Conservation (phyloP, 2,888 invertebrate genomes). For the Netelia inedita region DNA sequence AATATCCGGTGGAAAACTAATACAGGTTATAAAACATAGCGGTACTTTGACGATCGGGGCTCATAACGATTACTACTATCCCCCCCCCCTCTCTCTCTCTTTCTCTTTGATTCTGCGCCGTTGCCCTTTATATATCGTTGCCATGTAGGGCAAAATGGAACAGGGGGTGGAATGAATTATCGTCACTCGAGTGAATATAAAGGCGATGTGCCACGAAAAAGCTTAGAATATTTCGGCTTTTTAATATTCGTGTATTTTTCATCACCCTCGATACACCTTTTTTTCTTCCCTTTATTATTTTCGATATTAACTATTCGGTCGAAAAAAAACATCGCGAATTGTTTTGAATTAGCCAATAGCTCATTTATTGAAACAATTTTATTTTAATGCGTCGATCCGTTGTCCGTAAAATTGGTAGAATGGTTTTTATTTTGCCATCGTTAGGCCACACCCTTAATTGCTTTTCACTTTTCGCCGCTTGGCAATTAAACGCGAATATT, state of each 20-base stretch:
- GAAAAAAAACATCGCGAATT: background rate
- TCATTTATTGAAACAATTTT: background rate
- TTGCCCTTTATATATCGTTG: background rate
- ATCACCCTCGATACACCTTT: background rate
- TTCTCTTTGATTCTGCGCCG: background rate
- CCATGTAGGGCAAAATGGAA: background rate
- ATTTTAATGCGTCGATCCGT: background rate
- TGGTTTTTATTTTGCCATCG: background rate
- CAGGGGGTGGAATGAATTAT: constrained; percentile 7
- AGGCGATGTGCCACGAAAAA: background rate
- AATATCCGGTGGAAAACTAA: constrained; percentile 59
- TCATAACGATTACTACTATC: constrained; percentile 17
- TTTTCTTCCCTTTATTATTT: background rate
- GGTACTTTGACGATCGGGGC: constrained; percentile 39
- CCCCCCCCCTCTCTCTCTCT: background rate
- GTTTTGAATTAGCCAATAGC: background rate
- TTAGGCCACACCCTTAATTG: background rate
- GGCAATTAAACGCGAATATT: background rate
- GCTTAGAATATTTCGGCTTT: constrained; percentile 13
- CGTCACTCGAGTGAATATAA: constrained; percentile 20
- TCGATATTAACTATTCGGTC: too few species aligned
- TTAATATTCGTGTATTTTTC: background rate
- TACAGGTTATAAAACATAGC: constrained; percentile 48
- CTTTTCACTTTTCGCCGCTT: background rate
- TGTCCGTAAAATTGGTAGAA: background rate